Conservation (phyloP, 2,113 vertebrate species). For the Platysteira castanea region DNA sequence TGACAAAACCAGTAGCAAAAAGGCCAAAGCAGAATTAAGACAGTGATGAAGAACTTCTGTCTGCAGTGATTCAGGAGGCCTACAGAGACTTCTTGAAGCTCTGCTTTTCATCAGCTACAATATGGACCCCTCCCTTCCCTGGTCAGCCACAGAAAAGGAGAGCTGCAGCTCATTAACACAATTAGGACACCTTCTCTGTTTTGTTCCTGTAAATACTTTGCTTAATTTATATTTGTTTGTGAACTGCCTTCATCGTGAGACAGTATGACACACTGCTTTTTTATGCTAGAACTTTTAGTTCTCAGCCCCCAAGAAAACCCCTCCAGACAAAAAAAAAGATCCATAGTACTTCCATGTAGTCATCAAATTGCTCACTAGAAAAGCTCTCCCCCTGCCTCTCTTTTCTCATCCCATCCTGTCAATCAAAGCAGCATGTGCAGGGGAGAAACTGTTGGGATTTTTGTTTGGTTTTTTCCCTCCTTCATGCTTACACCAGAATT, state of each 20-base stretch:
- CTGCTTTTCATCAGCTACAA: neutral
- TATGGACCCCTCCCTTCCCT: neutral
- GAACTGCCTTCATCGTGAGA: neutral
- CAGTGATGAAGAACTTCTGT: neutral
- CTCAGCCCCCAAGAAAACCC: neutral
- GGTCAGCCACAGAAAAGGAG: neutral
- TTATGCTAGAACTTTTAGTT: neutral
- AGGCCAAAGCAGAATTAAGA: neutral
- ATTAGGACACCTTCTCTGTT: neutral
- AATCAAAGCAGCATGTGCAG: neutral
- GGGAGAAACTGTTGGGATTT: neutral
- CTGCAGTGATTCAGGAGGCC: neutral
- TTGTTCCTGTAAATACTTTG: neutral
- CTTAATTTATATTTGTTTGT: neutral
- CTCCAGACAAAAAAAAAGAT: neutral
- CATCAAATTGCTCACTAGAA: neutral
- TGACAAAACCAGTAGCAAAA: neutral
- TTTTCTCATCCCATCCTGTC: neutral
- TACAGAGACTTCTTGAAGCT: neutral
- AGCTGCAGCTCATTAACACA: neutral
- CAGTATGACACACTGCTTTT: neutral
- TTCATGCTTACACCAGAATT: neutral
- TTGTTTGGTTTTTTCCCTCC: fast-evolving
- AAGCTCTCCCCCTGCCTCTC: neutral
- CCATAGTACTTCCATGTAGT: neutral